Evolutionary conservation across 2,888 invertebrate species (phyloP), one percentile per base, ranked within the genome.

Genomic region (Cataglyphis albicans): DNA sequence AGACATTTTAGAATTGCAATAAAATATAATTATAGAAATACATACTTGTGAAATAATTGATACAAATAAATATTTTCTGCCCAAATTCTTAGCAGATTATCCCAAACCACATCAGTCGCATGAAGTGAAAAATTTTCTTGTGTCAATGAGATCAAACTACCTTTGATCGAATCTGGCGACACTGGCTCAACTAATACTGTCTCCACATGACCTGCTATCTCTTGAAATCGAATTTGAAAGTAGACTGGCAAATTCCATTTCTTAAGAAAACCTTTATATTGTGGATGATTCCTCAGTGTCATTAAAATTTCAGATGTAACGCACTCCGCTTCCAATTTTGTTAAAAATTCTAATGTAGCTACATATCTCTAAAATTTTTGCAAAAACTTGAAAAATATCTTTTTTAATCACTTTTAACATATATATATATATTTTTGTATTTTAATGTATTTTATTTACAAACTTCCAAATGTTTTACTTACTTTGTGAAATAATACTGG

Each of bases 201-300:
- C 73, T 95, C 95, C 29, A 94, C 91, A 5, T 86, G 95, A 89
- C 97, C 97, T 76, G 98, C 98, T 93, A 99, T 98, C 95, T 98
- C 98, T 95, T 99, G 99, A 95, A 98, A 99, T 88, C 98, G 96
- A 89, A 98, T 98, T 95, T 99, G 99, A 94, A 98, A 99, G 95
- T 99, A 99, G n/a, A 99, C 98, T 15, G 98, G 98, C 73, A 99
- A 95, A 95, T 99, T 99, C 98, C 99, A 99, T 90, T 98, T 97
- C 87, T 97, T 96, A 89, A 98, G 96, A 93, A 98, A 98, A 86
- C 96, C 97, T 91, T 96, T 96, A 92, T 97, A 98, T 87, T 97
- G 97, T 1, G 96, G 94, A 92, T 98, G 97, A 76, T 95, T 95
- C 87, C 96, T 96, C 78, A 98, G 95, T 35, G 96, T 92, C 84